These are phyloP conservation scores for Heloderma charlesbogerti DNA, from an alignment of 2,113 vertebrate species.

Conservation along the genomic window DNA sequence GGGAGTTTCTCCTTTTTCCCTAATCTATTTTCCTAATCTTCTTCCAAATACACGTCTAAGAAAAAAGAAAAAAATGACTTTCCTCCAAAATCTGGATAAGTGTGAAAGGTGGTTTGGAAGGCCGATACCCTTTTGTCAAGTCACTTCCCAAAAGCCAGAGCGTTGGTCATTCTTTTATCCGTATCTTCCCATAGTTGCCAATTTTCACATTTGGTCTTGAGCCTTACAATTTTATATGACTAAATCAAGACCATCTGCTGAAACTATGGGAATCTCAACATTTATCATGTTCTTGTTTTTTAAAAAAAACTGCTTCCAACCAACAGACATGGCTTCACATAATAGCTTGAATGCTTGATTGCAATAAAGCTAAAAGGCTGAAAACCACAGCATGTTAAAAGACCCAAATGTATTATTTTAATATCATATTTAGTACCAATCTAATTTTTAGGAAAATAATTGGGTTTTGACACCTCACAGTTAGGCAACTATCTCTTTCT, in stretches of 20 bases:
- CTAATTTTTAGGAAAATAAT: neutral
- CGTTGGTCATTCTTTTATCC: neutral
- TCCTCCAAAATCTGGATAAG: neutral
- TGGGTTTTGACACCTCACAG: neutral
- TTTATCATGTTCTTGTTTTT: neutral
- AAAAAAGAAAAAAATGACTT: too few species aligned
- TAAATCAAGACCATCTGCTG: slow-evolving; percentile 8
- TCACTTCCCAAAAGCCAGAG: neutral
- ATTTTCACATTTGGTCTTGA: slow-evolving; percentile 7
- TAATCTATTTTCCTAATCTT: neutral
- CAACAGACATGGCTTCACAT: neutral
- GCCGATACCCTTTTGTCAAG: neutral
- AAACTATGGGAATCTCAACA: neutral
- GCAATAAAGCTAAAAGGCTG: neutral
- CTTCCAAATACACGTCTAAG: neutral
- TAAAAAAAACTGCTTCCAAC: neutral
- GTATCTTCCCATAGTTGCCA: neutral
- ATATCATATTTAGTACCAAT: neutral
- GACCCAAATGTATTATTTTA: neutral
- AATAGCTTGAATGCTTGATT: neutral
- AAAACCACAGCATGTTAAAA: neutral
- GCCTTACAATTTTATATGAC: neutral
- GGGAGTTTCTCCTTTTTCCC: neutral
- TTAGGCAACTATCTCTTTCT: neutral
- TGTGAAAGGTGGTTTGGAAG: neutral